Evolutionary conservation across 2,888 invertebrate species (phyloP).

Genomic region (Augiades crinisus): DNA sequence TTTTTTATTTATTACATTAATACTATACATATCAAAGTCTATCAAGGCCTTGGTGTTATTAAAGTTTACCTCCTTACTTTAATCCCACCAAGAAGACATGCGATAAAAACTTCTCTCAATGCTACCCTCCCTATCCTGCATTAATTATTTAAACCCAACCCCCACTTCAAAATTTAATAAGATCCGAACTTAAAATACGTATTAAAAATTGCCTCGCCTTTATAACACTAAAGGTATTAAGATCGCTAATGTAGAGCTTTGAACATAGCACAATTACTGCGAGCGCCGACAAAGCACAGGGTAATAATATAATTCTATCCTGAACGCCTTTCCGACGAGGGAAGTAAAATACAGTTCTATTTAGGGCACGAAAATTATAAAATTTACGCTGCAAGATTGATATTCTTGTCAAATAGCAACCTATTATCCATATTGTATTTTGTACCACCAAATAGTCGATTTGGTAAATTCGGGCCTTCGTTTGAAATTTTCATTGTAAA

Average conservation of each 20-base stretch:
- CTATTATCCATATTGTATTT: too few relatives aligned
- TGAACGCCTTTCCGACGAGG: neutral
- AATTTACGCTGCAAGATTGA: neutral
- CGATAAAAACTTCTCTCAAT: neutral
- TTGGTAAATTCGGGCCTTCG: too few relatives aligned
- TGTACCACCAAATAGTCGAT: too few relatives aligned
- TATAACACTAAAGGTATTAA: slow-evolving; percentile 16
- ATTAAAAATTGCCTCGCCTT: slow-evolving; percentile 4
- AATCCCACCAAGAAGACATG: too few relatives aligned
- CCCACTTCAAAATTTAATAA: too few relatives aligned
- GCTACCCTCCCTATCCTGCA: neutral
- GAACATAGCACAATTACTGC: slow-evolving; percentile 18
- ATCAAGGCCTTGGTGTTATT: too few relatives aligned
- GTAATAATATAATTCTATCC: slow-evolving; percentile 18
- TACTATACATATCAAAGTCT: too few relatives aligned
- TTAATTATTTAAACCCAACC: neutral
- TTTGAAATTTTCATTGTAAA: too few relatives aligned
- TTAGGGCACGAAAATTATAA: neutral
- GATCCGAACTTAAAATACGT: neutral
- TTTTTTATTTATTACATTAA: too few relatives aligned
- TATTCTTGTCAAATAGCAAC: too few relatives aligned
- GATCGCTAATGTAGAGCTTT: slow-evolving; percentile 18
- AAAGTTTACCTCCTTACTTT: too few relatives aligned
- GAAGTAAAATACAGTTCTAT: slow-evolving; percentile 1
- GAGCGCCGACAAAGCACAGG: slow-evolving; percentile 4